phyloP scores from a whole-genome alignment of 2,113 vertebrate genomes.

The Budorcas taxicolor region DNA sequence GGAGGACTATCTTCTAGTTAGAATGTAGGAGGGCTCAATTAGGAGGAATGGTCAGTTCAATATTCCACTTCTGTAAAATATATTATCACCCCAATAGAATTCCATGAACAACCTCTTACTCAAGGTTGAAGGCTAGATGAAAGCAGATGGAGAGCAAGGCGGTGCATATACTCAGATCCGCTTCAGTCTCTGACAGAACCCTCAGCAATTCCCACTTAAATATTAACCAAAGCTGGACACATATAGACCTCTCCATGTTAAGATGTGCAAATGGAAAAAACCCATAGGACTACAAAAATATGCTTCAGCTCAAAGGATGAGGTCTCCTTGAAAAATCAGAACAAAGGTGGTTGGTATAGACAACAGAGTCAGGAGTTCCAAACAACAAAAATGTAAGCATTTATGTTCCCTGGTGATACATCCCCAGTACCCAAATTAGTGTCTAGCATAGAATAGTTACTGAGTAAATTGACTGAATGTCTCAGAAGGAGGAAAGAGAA shows the following conservation, averaged over 20 bases:
- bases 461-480: neutral
- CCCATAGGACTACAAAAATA: neutral
- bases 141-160: neutral
- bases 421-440: neutral
- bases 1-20: constrained; percentile 48
- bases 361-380: neutral
- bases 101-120: neutral
- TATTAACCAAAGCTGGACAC: neutral
- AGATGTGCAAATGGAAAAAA: constrained; percentile 16
- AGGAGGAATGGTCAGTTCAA: constrained; percentile 26
- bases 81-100: neutral
- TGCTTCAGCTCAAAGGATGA: neutral
- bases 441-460: neutral
- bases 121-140: neutral
- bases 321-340: neutral
- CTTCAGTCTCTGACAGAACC: neutral
- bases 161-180: neutral
- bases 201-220: neutral
- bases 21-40: neutral
- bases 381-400: neutral
- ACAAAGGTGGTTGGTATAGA: neutral
- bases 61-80: neutral
- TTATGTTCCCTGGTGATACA: neutral
- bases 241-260: neutral
- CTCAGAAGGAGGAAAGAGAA: neutral